A percentile compares a stretch with the other conserved stretches of the same genome.
These are phyloP conservation scores for Pygathrix nemaeus DNA, from an alignment of 2,113 vertebrate genomes.

Conservation along the genomic window DNA sequence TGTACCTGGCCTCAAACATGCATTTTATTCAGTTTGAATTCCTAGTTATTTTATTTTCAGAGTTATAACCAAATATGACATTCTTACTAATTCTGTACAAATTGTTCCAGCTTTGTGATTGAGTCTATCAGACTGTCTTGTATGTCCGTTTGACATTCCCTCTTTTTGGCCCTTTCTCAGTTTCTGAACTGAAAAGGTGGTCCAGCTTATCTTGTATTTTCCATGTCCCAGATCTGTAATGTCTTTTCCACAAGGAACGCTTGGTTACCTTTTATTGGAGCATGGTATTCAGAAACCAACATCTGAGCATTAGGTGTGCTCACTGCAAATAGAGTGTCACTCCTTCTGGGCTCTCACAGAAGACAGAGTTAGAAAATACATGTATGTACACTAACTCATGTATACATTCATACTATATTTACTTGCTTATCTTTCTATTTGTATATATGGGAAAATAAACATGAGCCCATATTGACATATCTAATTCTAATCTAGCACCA, in stretches of 20 bases:
- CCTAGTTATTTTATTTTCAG: not conserved
- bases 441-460: not conserved
- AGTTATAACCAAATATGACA: not conserved
- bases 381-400: too few species aligned
- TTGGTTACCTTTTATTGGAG: not conserved
- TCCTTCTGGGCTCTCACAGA: too few species aligned
- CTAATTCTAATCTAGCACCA: not conserved
- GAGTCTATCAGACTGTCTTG: too few species aligned
- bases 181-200: not conserved
- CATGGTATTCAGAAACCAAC: not conserved
- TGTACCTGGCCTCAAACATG: not conserved
- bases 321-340: not conserved
- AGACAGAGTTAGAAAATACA: too few species aligned
- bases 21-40: not conserved
- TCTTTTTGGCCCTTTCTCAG: too few species aligned
- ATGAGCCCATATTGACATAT: not conserved
- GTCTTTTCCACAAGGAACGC: not conserved
- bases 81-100: not conserved
- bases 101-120: not conserved
- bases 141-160: too few species aligned
- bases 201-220: not conserved
- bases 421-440: not conserved
- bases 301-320: not conserved
- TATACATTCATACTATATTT: too few species aligned
- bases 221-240: rapidly evolving